These are phyloP conservation scores for Dermolepida albohirtum DNA, from an alignment of 2,888 invertebrate genomes.

Conservation along the genomic window DNA sequence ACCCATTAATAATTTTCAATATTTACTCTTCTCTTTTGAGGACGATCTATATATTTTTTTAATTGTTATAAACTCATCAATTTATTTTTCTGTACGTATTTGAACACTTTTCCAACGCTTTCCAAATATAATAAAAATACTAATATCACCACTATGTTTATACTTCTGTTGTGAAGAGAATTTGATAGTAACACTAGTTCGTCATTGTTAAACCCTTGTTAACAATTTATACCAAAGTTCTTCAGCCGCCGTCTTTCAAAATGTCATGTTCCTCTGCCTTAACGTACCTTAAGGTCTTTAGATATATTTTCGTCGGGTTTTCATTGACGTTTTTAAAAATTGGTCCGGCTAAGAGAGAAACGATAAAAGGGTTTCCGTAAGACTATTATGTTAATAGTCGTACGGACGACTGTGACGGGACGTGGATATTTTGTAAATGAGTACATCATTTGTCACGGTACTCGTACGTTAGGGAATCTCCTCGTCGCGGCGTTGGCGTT, in stretches of 20 bases:
- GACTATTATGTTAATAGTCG: background rate
- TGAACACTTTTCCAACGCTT: too few relatives aligned
- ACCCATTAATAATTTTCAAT: too few relatives aligned
- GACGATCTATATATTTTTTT: too few relatives aligned
- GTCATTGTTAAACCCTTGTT: constrained; percentile 8
- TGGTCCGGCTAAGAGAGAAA: background rate
- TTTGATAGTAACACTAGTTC: constrained; percentile 2
- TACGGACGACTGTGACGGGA: constrained; percentile 1
- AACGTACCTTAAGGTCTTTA: constrained; percentile 11
- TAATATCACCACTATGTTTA: too few relatives aligned
- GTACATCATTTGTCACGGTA: constrained; percentile 35
- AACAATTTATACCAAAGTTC: constrained; percentile 20
- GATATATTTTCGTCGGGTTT: background rate
- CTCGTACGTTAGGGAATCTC: constrained; percentile 26
- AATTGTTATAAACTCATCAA: too few relatives aligned
- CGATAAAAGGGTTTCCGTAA: constrained; percentile 10
- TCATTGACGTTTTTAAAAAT: constrained; percentile 23
- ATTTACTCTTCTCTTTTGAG: too few relatives aligned
- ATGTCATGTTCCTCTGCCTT: constrained; percentile 14
- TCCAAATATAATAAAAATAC: too few relatives aligned
- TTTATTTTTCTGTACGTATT: too few relatives aligned
- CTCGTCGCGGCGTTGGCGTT: constrained; percentile 1
- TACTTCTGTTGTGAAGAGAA: background rate
- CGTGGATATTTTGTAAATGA: constrained; percentile 33
- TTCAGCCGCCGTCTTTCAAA: constrained; percentile 5